Evolutionary conservation across 2,797 vertebrate species (phyloP), one percentile per base, ranked within the genome.

Genomic region (Takifugu ocellatus): DNA sequence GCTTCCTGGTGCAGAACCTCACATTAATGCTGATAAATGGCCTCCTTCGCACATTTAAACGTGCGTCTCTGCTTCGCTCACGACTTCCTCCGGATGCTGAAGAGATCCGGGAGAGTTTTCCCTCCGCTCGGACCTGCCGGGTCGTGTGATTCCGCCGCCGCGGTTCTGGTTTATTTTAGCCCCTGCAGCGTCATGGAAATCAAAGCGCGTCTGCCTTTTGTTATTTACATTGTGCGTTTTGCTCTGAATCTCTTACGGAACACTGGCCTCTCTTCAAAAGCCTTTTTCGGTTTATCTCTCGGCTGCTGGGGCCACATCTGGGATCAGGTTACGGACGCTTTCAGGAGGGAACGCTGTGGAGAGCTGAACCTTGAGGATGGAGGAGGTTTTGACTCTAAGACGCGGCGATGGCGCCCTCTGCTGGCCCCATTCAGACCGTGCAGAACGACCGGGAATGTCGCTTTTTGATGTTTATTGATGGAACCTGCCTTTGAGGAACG

Each of bases 221-320:
- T 79, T 84, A 81, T 87, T 85, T 87, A 84, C 75, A 77, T 66
- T 84, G 63, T 59, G 58, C 77, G 66, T 77, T 77, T 73, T 47
- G 21, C 6, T 56, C 75, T 48, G 60, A 69, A 80, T 39, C 12
- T 39, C 11, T 39, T 39, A 39, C 14, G 36, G 10, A 39, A 14
- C 36, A 10, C 31, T 12, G 58, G 67, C 52, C 42, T 47, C 57
- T 64, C 31, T 68, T 64, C 36, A 65, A 68, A 68, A 53, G 21
- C 55, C 44, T 5, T 64, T 70, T 31, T 65, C 64, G 29, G 8
- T 14, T 11, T 39, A 39, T 14, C 26, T 72, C 59, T 70, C 69
- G 53, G 47, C 29, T 73, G 61, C 67, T 71, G 53, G 49, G n/a
- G 66, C 24, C 11, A 48, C 27, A 6, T 46, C 47, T 62, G 45